phyloP scores from a whole-genome alignment of 1,140 invertebrate genomes.

The Hylaeus volcanicus region DNA sequence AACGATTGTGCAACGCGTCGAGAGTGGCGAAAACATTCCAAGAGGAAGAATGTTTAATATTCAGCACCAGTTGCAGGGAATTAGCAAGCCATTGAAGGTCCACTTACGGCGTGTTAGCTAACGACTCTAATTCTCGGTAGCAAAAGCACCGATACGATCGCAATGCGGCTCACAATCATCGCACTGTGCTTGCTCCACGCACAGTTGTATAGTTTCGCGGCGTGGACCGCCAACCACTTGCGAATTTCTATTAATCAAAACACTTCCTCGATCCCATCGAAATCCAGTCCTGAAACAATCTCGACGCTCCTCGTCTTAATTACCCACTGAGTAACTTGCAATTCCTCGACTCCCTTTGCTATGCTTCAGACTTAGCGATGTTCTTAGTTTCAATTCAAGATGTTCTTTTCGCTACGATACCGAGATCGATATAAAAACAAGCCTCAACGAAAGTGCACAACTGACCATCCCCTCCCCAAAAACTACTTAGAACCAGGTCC shows the following conservation, averaged over 20 bases:
- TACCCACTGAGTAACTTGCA: too few relatives aligned
- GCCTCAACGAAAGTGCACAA: too few relatives aligned
- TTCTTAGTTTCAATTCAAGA: too few relatives aligned
- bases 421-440: too few relatives aligned
- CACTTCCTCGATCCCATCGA: not conserved
- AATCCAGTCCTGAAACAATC: not conserved
- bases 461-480: too few relatives aligned
- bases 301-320: too few relatives aligned
- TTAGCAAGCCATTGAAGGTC: slow-evolving; percentile 46
- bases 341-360: too few relatives aligned
- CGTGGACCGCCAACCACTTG: not conserved
- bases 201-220: not conserved
- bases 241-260: not conserved
- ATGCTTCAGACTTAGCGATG: too few relatives aligned
- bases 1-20: too few relatives aligned
- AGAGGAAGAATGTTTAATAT: not conserved
- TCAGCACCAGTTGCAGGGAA: slow-evolving; percentile 38
- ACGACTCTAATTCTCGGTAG: slow-evolving; percentile 47
- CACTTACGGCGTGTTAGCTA: slow-evolving; percentile 36
- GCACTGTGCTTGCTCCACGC: slow-evolving; percentile 22
- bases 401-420: too few relatives aligned
- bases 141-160: slow-evolving; percentile 36
- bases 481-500: too few relatives aligned
- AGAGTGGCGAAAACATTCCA: not conserved
- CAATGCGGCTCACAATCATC: slow-evolving; percentile 31